Evolutionary conservation across 1,140 invertebrate genomes (phyloP).

Genomic region (Hirudo medicinalis): DNA sequence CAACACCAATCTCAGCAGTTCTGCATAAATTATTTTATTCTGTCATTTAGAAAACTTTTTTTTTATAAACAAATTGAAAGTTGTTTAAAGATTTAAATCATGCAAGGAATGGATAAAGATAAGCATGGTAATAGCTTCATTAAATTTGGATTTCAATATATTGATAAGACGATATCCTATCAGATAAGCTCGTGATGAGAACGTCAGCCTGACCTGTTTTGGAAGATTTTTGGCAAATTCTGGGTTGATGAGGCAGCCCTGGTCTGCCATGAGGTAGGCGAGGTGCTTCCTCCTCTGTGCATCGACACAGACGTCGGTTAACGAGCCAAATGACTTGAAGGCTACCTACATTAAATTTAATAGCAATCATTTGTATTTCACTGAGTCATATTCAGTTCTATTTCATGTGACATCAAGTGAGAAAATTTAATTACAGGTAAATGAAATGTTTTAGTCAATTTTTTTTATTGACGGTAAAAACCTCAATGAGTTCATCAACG

Average conservation of each 20-base stretch:
- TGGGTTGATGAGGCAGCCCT: constrained; percentile 79
- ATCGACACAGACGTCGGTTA: constrained; percentile 74
- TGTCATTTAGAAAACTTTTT: too few relatives aligned
- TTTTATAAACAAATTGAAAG: neutral
- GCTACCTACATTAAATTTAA: constrained; percentile 27
- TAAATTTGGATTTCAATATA: neutral
- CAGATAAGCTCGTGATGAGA: neutral
- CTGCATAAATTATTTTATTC: neutral
- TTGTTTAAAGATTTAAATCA: too few relatives aligned
- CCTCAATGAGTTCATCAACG: constrained; percentile 63
- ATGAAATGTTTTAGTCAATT: neutral
- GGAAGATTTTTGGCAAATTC: constrained; percentile 74
- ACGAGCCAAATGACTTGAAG: constrained; percentile 43
- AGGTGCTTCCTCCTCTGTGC: constrained; percentile 77
- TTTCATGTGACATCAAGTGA: neutral
- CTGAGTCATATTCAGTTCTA: neutral
- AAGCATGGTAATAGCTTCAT: neutral
- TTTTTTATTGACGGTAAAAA: constrained; percentile 27
- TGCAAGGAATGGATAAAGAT: too few relatives aligned
- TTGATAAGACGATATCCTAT: neutral
- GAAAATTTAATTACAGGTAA: neutral
- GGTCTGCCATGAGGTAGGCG: constrained; percentile 89
- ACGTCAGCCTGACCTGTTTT: constrained; percentile 33
- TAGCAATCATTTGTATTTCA: neutral
- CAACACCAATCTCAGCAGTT: too few relatives aligned